Evolutionary conservation across 1,140 invertebrate species (phyloP), one percentile per base, ranked within the genome.

Genomic region (Drosophila yakuba): DNA sequence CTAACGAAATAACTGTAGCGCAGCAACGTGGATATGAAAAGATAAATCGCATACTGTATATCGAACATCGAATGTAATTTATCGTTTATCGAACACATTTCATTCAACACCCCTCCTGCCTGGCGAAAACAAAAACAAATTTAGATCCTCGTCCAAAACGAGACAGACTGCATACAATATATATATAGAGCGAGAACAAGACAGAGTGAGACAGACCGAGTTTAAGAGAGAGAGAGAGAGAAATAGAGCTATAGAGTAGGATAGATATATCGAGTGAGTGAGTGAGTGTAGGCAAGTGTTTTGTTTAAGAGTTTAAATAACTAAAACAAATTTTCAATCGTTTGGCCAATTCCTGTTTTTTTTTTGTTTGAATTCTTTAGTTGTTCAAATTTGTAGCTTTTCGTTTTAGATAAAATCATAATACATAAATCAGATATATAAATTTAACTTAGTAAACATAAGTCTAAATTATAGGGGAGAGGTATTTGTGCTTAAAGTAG

Each of bases 291-390:
- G 66, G 68, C 55, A 80, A 86, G 83, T 78, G 79, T 88, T 67
- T 75, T 20, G 68, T 57, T 63, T 58, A 54, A 39, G 47, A 52
- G 45, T 52, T 52, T 57, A 64, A 69, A 45, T 61, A 74, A 55
- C 36, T 78, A 59, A 69, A 74, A 67, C n/a, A 66, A 82, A 79
- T 84, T 89, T 91, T 91, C 78, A 89, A 89, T 90, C 45, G 60
- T 80, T 85, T 85, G 89, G 89, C 89, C 89, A 91, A 91, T 91
- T 91, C 83, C 90, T 91, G 90, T 91, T 90, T 90, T 83, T 74
- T 73, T 81, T 74, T 73, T 81, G 82, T 78, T 78, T 60, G 43
- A 44, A 51, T 55, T 54, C 48, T 44, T 78, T 66, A 51, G 69
- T 74, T 86, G 75, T 88, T 79, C 69, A 51, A 88, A 88, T 89